A percentile compares a stretch with the other conserved stretches of the same genome.
Conservation (phyloP, 2,113 vertebrate genomes). For the Agelaius tricolor region DNA sequence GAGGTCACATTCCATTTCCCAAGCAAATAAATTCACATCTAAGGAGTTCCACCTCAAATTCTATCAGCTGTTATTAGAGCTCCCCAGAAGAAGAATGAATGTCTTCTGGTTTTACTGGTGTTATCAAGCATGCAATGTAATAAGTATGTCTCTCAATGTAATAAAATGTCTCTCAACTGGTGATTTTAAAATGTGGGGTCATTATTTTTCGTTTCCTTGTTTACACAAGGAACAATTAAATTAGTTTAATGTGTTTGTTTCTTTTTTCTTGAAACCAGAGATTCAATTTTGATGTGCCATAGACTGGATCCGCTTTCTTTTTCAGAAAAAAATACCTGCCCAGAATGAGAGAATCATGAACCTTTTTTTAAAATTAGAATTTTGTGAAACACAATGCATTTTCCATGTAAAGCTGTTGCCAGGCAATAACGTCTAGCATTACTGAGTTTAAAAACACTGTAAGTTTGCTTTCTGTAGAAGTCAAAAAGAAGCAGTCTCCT, state of each 20-base stretch:
- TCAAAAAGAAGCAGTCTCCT: background rate
- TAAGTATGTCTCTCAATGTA: background rate
- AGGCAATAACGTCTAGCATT: background rate
- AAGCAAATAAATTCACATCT: background rate
- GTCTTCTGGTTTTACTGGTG: background rate
- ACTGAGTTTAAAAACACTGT: background rate
- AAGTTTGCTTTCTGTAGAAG: background rate
- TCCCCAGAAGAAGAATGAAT: background rate
- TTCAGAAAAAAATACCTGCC: background rate
- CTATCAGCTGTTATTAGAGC: background rate
- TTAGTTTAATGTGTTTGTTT: background rate
- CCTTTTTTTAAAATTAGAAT: background rate
- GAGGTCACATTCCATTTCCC: background rate
- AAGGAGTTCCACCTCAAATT: background rate
- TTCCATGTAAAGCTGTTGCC: background rate
- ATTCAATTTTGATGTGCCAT: background rate
- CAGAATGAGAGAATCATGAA: background rate
- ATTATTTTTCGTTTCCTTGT: background rate
- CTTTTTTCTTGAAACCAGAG: background rate
- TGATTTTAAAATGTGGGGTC: background rate
- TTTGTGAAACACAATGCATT: background rate
- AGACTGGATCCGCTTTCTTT: background rate
- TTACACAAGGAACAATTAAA: background rate
- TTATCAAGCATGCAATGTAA: background rate
- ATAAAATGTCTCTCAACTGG: too few relatives aligned